These are phyloP conservation scores for Hypotaenidia philippensis DNA, from an alignment of 2,797 vertebrate species.

Conservation along the genomic window DNA sequence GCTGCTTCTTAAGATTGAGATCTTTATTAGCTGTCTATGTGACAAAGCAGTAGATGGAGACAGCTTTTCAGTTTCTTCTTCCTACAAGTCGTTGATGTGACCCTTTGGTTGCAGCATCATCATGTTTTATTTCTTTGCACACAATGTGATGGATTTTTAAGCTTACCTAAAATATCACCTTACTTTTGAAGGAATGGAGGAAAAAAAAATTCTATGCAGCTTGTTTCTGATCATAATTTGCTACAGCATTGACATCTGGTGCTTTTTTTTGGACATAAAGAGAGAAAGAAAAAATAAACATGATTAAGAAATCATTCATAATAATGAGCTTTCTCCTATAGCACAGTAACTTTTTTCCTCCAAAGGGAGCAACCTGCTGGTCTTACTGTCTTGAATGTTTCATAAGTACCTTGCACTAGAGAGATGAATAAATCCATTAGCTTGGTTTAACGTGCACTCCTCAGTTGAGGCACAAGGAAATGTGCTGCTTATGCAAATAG, in stretches of 20 bases:
- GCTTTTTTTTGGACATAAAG: neutral
- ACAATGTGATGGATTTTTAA: neutral
- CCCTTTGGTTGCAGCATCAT: neutral
- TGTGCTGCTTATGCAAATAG: neutral
- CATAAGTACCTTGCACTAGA: neutral
- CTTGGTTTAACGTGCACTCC: neutral
- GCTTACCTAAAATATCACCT: neutral
- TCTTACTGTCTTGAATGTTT: neutral
- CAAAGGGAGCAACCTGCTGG: neutral
- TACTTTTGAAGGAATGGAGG: neutral
- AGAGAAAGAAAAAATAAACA: neutral
- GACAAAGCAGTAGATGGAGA: neutral
- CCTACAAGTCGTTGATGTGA: neutral
- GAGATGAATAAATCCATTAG: neutral
- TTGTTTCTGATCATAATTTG: neutral
- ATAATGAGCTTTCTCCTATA: neutral
- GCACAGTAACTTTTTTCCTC: accelerated
- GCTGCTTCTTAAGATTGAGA: neutral
- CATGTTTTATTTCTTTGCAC: neutral
- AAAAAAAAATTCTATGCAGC: neutral
- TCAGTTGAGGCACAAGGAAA: neutral
- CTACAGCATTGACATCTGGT: neutral
- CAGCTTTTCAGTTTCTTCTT: neutral
- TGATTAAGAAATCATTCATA: neutral
- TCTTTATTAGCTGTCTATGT: neutral